These are phyloP conservation scores for Elanus axillaris DNA, from an alignment of 2,113 vertebrate genomes.

Conservation along the genomic window DNA sequence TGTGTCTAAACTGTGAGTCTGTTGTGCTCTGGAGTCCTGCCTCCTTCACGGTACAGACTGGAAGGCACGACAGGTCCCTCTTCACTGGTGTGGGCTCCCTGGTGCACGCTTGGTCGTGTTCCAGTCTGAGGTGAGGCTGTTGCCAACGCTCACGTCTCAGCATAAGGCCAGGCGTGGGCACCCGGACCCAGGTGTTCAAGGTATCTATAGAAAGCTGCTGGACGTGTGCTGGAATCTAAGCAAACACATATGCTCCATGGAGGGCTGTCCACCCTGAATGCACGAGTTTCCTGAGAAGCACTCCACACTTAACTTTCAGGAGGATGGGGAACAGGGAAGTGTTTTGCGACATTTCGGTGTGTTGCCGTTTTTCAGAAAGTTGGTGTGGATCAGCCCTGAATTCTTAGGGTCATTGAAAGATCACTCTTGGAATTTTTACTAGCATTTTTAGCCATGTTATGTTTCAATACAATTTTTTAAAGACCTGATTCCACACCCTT, in stretches of 20 bases:
- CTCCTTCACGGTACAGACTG: neutral
- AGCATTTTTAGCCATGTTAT: neutral
- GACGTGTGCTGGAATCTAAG: neutral
- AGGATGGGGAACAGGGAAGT: neutral
- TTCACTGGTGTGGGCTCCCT: neutral
- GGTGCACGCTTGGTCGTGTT: accelerated
- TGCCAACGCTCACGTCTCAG: neutral
- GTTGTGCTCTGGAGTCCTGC: neutral
- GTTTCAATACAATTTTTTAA: neutral
- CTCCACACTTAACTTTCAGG: neutral
- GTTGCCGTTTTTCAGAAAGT: neutral
- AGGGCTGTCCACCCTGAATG: neutral
- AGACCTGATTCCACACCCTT: neutral
- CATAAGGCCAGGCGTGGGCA: accelerated
- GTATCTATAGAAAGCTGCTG: neutral
- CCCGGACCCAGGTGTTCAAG: neutral
- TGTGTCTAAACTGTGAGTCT: neutral
- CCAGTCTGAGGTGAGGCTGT: neutral
- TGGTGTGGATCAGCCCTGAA: neutral
- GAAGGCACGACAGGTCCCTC: neutral
- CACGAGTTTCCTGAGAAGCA: neutral
- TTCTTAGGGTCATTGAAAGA: neutral
- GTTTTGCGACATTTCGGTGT: accelerated
- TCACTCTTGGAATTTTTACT: neutral
- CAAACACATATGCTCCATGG: neutral